These are phyloP conservation scores for Bombylius major DNA, from an alignment of 2,888 invertebrate species.

Conservation along the genomic window DNA sequence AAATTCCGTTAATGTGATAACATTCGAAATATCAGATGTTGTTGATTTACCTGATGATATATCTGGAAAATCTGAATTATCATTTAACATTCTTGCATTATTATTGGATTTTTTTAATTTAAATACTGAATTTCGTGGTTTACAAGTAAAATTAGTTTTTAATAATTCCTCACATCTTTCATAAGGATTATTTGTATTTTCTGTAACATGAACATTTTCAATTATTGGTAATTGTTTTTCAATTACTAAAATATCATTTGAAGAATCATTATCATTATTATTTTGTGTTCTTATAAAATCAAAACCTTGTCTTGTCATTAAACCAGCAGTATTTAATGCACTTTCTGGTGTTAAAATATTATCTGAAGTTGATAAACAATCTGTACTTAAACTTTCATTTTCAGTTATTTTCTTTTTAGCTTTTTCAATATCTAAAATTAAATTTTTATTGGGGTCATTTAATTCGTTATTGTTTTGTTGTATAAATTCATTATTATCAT, in stretches of 20 bases:
- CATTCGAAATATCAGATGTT: conserved; percentile 21
- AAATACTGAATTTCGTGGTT: conserved; percentile 18
- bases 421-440: conserved; percentile 1
- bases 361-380: not conserved
- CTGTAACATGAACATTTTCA: not conserved
- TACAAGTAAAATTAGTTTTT: conserved; percentile 22
- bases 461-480: conserved; percentile 14
- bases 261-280: conserved; percentile 2
- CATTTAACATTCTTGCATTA: too few relatives aligned
- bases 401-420: not conserved
- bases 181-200: conserved; percentile 14
- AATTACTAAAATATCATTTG: not conserved
- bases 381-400: conserved; percentile 12
- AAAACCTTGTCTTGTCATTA: conserved; percentile 22
- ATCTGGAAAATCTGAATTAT: not conserved
- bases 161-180: conserved; percentile 21
- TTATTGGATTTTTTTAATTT: conserved; percentile 15
- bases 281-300: conserved; percentile 13
- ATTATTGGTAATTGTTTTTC: not conserved
- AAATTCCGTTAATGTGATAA: conserved; percentile 41
- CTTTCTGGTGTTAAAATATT: conserved; percentile 17
- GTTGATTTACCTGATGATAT: conserved; percentile 14
- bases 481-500: conserved; percentile 7
- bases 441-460: not conserved
- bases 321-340: conserved; percentile 24